A percentile compares a stretch with the other conserved stretches of the same genome.
Conservation (phyloP, 2,113 vertebrate genomes). For the Setophaga petechia region DNA sequence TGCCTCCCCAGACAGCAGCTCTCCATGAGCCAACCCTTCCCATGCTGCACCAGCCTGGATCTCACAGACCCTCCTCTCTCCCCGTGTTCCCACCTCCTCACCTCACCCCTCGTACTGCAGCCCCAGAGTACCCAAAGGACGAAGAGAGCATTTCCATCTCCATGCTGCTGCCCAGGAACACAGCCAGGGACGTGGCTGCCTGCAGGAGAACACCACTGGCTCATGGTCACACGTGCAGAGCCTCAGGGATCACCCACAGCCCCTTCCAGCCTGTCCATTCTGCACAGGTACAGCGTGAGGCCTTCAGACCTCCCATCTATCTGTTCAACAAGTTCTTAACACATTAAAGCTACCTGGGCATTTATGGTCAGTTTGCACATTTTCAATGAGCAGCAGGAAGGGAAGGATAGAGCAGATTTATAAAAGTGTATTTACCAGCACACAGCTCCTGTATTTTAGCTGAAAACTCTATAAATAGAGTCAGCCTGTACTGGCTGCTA, state of each 20-base stretch:
- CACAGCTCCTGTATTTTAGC: not conserved
- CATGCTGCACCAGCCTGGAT: not conserved
- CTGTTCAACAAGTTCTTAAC: not conserved
- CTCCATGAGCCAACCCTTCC: not conserved
- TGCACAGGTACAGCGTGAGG: accelerated
- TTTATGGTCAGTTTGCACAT: not conserved
- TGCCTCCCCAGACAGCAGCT: not conserved
- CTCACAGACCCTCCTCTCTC: accelerated
- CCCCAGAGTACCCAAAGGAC: not conserved
- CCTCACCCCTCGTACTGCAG: accelerated
- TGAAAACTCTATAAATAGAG: not conserved
- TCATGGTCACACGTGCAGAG: not conserved
- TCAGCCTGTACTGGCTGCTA: not conserved
- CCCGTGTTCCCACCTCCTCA: not conserved
- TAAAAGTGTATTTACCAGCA: not conserved
- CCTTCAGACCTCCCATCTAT: accelerated
- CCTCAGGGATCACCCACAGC: not conserved
- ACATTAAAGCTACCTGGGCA: not conserved
- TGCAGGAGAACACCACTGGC: not conserved
- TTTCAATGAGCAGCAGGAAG: not conserved
- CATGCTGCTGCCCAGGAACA: not conserved
- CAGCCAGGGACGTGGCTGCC: accelerated
- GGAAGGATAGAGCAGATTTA: not conserved
- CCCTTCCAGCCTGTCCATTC: not conserved
- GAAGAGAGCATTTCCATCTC: not conserved